Evolutionary conservation across 2,797 vertebrate species (phyloP), one percentile per base, ranked within the genome.

Genomic region (Silurus aristotelis): DNA sequence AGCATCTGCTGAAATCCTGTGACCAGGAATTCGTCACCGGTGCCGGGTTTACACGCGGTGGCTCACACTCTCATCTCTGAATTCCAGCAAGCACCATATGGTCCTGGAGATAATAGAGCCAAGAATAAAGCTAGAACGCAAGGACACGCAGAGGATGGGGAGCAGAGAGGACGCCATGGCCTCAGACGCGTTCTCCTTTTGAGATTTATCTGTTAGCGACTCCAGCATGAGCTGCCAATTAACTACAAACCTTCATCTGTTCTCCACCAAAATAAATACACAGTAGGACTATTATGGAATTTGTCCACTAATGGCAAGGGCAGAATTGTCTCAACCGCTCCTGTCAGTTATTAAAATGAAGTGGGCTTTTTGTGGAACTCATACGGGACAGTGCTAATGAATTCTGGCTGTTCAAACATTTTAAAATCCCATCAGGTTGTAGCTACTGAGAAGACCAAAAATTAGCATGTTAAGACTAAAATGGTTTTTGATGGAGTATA

Each of bases 1-100:
- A 90, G 88, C 89, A 92, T 92, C 90, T 91, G 89, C 72, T 86
- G 82, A 90, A 90, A 88, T 81, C 78, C 87, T 77, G 56, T 46
- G 75, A 80, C 83, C 38, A 90, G 88, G 87, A 89, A 84, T 89
- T 85, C 76, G 64, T 90, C 88, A 88, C 89, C 84, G 87, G 78
- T 68, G 64, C 88, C 77, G 75, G 71, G 71, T 87, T 87, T 81
- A 61, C 75, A 79, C 27, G 66, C 86, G n/a, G 73, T 79, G 27
- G 22, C 64, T 77, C 38, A 64, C 55, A 58, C 78, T 67, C 88
- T 84, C 80, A 13, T 70, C 72, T 86, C 76, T 77, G 85, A 90
- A 78, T 77, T 73, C 71, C 31, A 71, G 84, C 55, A n/a, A 76
- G 81, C 27, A 22, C 86, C 90, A 89, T 85, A 82, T 87, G 88